Percentiles rank a stretch among this genome's conserved stretches.
Conservation (phyloP, 2,888 invertebrate species). For the Craniophora ligustri region DNA sequence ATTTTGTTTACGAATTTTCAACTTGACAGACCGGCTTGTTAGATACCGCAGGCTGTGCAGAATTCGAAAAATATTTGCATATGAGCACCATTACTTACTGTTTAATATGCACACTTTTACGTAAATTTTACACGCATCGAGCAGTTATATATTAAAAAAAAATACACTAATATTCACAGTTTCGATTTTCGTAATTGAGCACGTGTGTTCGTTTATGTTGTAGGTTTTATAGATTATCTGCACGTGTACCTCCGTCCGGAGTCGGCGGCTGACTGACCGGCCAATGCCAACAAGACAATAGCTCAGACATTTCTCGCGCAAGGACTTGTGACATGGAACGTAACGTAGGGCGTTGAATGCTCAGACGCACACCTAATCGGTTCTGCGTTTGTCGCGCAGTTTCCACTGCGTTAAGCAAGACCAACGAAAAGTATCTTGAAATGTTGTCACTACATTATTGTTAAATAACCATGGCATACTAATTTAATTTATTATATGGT, state of each 20-base stretch:
- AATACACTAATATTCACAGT: conserved; percentile 42
- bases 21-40: conserved; percentile 37
- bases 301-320: conserved; percentile 61
- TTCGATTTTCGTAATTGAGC: conserved; percentile 53
- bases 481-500: conserved; percentile 3
- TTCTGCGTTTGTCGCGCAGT: conserved; percentile 28
- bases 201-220: conserved; percentile 52
- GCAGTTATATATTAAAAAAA: conserved; percentile 4
- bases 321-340: conserved; percentile 75
- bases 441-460: conserved; percentile 25
- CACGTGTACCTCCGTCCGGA: conserved; percentile 54
- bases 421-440: conserved; percentile 40
- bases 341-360: conserved; percentile 59
- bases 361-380: conserved; percentile 46
- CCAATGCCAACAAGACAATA: conserved; percentile 64
- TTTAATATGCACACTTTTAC: conserved; percentile 21
- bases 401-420: conserved; percentile 33
- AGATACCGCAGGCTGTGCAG: conserved; percentile 3
- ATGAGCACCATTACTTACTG: conserved; percentile 42
- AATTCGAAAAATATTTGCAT: conserved; percentile 20
- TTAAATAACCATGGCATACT: conserved; percentile 23
- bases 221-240: conserved; percentile 20
- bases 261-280: conserved; percentile 64
- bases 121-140: conserved; percentile 22
- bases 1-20: conserved; percentile 20